Conservation (phyloP, 2,888 invertebrate species). For the Melinopterus prodromus region DNA sequence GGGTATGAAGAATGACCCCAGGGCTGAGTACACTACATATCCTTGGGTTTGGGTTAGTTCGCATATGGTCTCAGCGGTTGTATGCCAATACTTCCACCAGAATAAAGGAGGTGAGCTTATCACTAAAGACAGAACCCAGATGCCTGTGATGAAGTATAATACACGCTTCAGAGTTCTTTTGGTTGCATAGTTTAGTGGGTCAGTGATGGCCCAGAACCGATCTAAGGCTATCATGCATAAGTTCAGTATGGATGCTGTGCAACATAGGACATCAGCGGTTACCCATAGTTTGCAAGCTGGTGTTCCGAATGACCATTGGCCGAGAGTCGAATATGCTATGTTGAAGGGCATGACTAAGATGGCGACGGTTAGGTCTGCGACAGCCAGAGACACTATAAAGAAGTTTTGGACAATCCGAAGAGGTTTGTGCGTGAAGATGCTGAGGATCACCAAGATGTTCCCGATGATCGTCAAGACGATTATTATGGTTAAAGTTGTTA, state of each 20-base stretch:
- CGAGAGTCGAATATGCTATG: slow-evolving; percentile 89
- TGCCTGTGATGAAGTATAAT: slow-evolving; percentile 83
- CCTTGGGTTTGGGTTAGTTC: slow-evolving; percentile 82
- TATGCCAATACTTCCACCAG: slow-evolving; percentile 93
- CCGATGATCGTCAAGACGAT: slow-evolving; percentile 90
- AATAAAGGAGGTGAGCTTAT: slow-evolving; percentile 91
- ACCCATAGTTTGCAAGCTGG: slow-evolving; percentile 95
- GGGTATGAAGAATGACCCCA: slow-evolving; percentile 90
- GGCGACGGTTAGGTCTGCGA: slow-evolving; percentile 92
- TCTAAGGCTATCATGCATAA: slow-evolving; percentile 94
- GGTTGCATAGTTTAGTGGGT: slow-evolving; percentile 93
- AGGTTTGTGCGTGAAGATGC: slow-evolving; percentile 95
- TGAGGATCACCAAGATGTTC: slow-evolving; percentile 91
- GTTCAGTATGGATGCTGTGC: slow-evolving; percentile 94
- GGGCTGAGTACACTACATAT: slow-evolving; percentile 87
- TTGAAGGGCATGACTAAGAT: slow-evolving; percentile 91
- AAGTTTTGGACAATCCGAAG: slow-evolving; percentile 94
- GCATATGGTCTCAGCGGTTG: slow-evolving; percentile 72
- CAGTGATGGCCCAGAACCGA: slow-evolving; percentile 94
- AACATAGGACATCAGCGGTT: slow-evolving; percentile 93
- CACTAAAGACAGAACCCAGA: slow-evolving; percentile 85
- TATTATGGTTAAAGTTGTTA: slow-evolving; percentile 83
- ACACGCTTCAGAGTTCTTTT: slow-evolving; percentile 89
- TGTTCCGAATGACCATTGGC: slow-evolving; percentile 93
- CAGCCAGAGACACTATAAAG: slow-evolving; percentile 94